Evolutionary conservation across 2,113 vertebrate genomes (phyloP), one percentile per base, ranked within the genome.

Genomic region (Sorex araneus): DNA sequence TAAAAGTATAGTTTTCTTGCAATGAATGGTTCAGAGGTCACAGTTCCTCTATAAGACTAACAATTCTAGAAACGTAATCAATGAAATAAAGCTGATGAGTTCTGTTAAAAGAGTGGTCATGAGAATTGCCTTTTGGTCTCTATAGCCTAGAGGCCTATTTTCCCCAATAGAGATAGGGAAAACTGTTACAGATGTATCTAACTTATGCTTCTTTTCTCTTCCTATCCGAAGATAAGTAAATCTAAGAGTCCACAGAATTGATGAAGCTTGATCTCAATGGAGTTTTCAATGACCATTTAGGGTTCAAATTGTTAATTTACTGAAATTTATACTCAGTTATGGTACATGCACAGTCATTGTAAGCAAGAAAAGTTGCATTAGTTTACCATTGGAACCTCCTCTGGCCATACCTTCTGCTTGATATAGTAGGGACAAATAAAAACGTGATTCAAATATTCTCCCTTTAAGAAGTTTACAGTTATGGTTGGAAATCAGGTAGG

Each of bases 1-100:
- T 94, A 94, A 97, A 97, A 97, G 92, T 79, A 63, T 87, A 97
- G 45, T 83, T 30, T 71, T 96, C 89, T 92, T 89, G 43, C 92
- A 97, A 95, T 96, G 97, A 97, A 96, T 87, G 2, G 63, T 77
- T 95, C 92, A 86, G 69, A 96, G 94, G 50, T 93, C 93, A 69
- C 15, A 83, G 80, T 93, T 95, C 30, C 90, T 83, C n/a, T 86
- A 79, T 92, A 87, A 90, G 76, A 85, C 93, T 79, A 90, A 83
- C 94, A 89, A 92, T 94, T 96, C 36, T 50, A 76, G 87, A 27
- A 9, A 66, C 81, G 73, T 94, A 95, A 94, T 93, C 91, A 86
- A 73, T 95, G 85, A 90, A 64, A 90, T 93, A 95, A 95, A 95
- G 73, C 40, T 94, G 77, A 96, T 80, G 60, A 88, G 80, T 94